These are phyloP conservation scores for Cheilosia scutellata DNA, from an alignment of 2,888 invertebrate species.

Conservation along the genomic window DNA sequence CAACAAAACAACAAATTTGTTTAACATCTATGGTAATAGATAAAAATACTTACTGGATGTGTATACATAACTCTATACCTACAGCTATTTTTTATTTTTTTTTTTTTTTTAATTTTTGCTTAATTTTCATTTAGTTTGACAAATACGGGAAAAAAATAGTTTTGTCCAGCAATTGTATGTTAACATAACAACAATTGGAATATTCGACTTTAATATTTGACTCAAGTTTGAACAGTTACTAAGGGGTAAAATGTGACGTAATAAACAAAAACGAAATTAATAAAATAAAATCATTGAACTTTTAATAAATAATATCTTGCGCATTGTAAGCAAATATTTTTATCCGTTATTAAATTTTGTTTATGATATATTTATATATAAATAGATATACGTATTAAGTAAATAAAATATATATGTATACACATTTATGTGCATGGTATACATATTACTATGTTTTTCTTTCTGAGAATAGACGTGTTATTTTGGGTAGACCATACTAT, in stretches of 20 bases:
- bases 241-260: background rate
- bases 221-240: background rate
- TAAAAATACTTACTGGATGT: background rate
- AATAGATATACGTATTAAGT: background rate
- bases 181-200: background rate
- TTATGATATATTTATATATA: background rate
- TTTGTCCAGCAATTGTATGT: background rate
- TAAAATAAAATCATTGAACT: too few species aligned
- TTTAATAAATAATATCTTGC: conserved; percentile 12
- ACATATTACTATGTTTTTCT: conserved; percentile 50
- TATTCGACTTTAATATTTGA: background rate
- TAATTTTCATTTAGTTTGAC: too few species aligned
- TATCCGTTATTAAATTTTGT: background rate
- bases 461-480: conserved; percentile 63
- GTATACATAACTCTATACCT: too few species aligned
- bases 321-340: background rate
- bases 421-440: background rate
- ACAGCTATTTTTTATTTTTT: too few species aligned
- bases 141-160: too few species aligned
- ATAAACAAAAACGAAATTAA: background rate
- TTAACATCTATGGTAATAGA: background rate
- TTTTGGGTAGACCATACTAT: conserved; percentile 21
- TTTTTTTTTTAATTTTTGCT: too few species aligned
- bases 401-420: background rate
- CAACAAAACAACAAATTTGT: background rate